phyloP scores from a whole-genome alignment of 37 sponge, comb jelly and placozoan genomes.

The Dysidea cf. avara region DNA sequence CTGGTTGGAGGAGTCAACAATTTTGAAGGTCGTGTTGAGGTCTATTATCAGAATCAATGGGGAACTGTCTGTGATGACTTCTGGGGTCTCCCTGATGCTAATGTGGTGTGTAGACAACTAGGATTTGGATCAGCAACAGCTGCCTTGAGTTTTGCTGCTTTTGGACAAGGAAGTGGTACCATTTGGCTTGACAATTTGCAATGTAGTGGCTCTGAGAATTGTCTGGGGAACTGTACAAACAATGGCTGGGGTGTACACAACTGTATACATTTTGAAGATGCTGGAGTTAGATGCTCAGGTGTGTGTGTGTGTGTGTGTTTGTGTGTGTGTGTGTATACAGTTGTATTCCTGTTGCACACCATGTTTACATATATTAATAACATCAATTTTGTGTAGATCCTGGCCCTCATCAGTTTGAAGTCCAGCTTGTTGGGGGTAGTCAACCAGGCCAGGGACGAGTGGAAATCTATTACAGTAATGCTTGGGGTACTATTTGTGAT shows the following conservation, averaged over 20 bases:
- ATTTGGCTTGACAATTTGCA: background rate
- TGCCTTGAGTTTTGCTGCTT: background rate
- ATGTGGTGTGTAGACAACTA: conserved; percentile 11
- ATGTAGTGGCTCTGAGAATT: conserved; percentile 1
- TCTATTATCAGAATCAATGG: conserved; percentile 7
- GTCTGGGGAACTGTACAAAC: background rate
- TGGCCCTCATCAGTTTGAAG: too few species aligned
- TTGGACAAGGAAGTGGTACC: conserved; percentile 18
- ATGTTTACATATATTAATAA: too few species aligned
- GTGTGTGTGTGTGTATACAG: background rate
- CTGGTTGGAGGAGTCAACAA: background rate
- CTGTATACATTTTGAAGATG: conserved; percentile 6
- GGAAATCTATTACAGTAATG: conserved; percentile 7
- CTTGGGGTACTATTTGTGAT: conserved; percentile 22
- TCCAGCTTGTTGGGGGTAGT: background rate
- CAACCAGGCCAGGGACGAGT: background rate
- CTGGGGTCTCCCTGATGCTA: conserved; percentile 2
- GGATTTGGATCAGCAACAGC: background rate
- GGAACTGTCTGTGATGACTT: conserved; percentile 11
- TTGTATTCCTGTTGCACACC: background rate
- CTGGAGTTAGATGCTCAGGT: background rate
- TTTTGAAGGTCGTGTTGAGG: conserved; percentile 19
- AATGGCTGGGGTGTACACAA: background rate
- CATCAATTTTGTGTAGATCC: background rate
- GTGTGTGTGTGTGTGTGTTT: background rate